Base-by-base conservation (phyloP, 2,113 vertebrate genomes). In the Scomber japonicus region DNA sequence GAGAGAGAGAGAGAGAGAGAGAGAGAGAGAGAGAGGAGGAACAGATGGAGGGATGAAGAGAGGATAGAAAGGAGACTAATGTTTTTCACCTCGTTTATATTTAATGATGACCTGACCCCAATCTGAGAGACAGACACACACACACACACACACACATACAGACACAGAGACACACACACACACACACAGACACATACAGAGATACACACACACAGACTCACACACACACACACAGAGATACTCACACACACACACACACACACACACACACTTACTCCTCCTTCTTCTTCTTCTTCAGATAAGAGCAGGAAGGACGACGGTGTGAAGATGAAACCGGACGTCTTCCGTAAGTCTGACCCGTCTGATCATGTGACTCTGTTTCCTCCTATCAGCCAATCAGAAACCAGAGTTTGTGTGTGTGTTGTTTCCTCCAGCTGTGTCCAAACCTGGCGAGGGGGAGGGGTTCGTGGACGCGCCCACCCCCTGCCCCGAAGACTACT, bases 401-500 rank as follows among this genome's bases (percentile, higher is more conserved):
- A 56, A 67, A 21, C 5, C 56, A 71, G 51, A 0, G 9, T 50
- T 64, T 19, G 27, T 44, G 7, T 69, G 40, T 40, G 68, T 11
- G 50, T 3, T 17, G 2, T 17, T 30, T 31, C 16, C 8, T 21
- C 7, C 93, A 98, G 97, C 96, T 0, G 94, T 96, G 83, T 94
- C 95, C 80, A 97, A 97, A 90, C 91, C 97, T 77, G 96, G 95
- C 24, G 97, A 98, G 88, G 96, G 96, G 35, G 89, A 90, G 86
- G 96, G 95, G 82, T 96, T 97, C 81, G 92, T 92, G 82, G 97
- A 97, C 76, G 95, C 94, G 86, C 94, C 96, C 66, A 88, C 94
- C 92, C 96, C 97, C 90, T 99, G 98, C 71, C 94, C 96, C 17
- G 96, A 98, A 44, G 97, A 96, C 91, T 97, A 97, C 87, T 95